Conservation (phyloP, 2,113 vertebrate genomes). For the Synodontis membranacea region DNA sequence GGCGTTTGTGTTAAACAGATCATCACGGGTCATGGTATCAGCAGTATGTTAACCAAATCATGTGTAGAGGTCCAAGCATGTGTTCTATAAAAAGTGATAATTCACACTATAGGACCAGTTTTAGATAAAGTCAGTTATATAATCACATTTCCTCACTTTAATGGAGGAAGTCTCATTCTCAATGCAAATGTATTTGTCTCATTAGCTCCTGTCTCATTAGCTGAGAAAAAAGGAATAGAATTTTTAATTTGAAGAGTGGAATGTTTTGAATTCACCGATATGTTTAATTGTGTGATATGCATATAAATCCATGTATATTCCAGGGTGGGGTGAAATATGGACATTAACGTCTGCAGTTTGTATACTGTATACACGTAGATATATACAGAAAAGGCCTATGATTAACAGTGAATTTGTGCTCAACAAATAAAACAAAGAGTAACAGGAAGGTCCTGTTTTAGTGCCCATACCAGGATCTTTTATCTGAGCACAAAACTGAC, state of each 20-base stretch:
- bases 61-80: neutral
- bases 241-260: neutral
- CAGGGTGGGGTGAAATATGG: neutral
- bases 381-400: too few relatives aligned
- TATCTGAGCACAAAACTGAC: neutral
- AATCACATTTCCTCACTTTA: neutral
- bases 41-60: neutral
- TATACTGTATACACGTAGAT: too few relatives aligned
- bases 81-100: neutral
- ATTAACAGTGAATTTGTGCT: neutral
- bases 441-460: neutral
- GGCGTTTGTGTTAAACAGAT: conserved; percentile 98
- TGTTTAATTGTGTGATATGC: neutral
- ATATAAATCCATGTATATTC: neutral
- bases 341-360: neutral
- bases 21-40: conserved; percentile 91
- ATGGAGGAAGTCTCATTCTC: neutral
- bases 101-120: neutral
- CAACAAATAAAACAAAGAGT: neutral
- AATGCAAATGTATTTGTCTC: neutral
- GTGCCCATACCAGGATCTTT: neutral
- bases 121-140: too few relatives aligned
- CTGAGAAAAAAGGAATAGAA: too few relatives aligned
- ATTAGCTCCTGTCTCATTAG: neutral
- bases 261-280: neutral